Evolutionary conservation across 2,888 invertebrate species (phyloP).

Genomic region (Aspidiotus destructor): DNA sequence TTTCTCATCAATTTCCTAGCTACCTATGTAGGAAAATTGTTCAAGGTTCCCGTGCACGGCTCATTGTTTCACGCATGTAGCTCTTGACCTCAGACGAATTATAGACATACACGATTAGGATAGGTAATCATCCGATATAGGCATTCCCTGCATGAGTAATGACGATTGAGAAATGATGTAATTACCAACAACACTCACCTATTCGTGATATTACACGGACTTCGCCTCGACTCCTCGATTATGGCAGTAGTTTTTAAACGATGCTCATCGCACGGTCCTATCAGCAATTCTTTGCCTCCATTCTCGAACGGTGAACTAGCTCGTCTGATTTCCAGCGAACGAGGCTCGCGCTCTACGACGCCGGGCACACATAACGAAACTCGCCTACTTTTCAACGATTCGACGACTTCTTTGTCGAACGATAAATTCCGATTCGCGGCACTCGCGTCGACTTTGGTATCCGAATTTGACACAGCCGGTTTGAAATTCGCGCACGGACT

Average conservation of each 20-base stretch:
- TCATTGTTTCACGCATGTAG: too few relatives aligned
- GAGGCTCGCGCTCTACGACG: constrained; percentile 11
- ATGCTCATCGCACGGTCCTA: constrained; percentile 44
- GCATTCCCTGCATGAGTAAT: too few relatives aligned
- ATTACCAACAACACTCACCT: constrained; percentile 8
- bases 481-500: constrained; percentile 2
- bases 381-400: constrained; percentile 20
- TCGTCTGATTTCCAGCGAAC: constrained; percentile 38
- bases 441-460: not conserved
- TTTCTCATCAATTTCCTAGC: too few relatives aligned
- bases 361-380: constrained; percentile 23
- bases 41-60: too few relatives aligned
- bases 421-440: constrained; percentile 22
- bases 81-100: too few relatives aligned
- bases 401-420: constrained; percentile 25
- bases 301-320: constrained; percentile 54
- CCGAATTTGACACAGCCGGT: constrained; percentile 2
- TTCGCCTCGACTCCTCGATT: constrained; percentile 26
- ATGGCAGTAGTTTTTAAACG: constrained; percentile 31
- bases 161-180: too few relatives aligned
- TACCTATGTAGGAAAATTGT: too few relatives aligned
- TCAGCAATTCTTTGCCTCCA: constrained; percentile 64
- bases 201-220: constrained; percentile 15
- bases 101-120: too few relatives aligned
- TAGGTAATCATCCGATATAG: too few relatives aligned